Evolutionary conservation across 2,888 invertebrate species (phyloP).

Genomic region (Pycnomerus fuliginosus): DNA sequence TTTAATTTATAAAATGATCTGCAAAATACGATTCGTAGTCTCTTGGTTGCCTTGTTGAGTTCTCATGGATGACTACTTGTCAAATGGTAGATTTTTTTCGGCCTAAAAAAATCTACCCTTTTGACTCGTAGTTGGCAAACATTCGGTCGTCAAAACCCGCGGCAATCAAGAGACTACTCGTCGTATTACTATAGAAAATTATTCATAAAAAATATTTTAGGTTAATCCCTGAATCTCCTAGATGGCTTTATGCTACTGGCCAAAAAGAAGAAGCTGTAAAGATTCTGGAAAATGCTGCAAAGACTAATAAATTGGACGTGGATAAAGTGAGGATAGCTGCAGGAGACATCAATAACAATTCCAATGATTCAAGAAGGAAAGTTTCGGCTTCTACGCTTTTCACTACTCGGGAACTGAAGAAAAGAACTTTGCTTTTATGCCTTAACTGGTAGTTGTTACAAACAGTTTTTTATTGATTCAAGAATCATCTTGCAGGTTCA

Average conservation of each 20-base stretch:
- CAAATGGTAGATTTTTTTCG: too few species aligned
- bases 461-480: neutral
- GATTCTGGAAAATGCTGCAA: conserved; percentile 48
- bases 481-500: conserved; percentile 53
- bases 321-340: conserved; percentile 26
- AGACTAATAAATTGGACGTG: conserved; percentile 39
- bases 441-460: conserved; percentile 57
- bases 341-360: conserved; percentile 28
- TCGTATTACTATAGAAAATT: too few species aligned
- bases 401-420: conserved; percentile 55
- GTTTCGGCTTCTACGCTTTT: conserved; percentile 53
- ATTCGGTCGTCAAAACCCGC: too few species aligned
- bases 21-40: too few species aligned
- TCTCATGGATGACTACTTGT: too few species aligned
- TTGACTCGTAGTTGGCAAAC: too few species aligned
- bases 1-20: too few species aligned
- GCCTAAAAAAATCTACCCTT: too few species aligned
- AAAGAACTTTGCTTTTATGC: conserved; percentile 55
- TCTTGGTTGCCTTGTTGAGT: too few species aligned
- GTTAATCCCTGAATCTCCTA: conserved; percentile 62
- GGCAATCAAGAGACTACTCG: too few species aligned
- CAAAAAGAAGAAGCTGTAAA: conserved; percentile 55
- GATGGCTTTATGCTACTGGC: conserved; percentile 62
- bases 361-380: conserved; percentile 34
- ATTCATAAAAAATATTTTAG: too few species aligned